phyloP scores from a whole-genome alignment of 2,888 invertebrate species.

The Leptinotarsa tumamoca region DNA sequence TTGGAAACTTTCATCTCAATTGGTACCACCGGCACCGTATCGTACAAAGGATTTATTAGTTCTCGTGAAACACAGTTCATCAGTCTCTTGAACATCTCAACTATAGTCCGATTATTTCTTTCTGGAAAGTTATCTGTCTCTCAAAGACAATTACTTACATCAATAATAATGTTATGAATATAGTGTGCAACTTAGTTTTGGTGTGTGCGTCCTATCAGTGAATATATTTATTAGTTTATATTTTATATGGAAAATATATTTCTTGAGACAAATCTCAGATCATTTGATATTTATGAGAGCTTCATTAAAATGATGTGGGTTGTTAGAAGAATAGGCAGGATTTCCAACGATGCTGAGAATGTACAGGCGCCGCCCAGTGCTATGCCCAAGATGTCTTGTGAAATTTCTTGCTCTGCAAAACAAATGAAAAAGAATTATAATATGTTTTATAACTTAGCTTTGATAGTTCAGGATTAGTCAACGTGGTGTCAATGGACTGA shows the following conservation, averaged over 20 bases:
- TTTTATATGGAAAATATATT: constrained; percentile 46
- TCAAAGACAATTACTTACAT: background rate
- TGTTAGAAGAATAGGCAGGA: constrained; percentile 15
- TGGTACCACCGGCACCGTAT: too few relatives aligned
- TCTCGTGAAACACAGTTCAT: too few relatives aligned
- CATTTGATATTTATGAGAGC: constrained; percentile 49
- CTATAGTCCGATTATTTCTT: background rate
- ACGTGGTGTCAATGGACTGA: too few relatives aligned
- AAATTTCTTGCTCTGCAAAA: constrained; percentile 41
- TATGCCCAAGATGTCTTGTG: constrained; percentile 39
- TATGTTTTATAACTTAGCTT: too few relatives aligned
- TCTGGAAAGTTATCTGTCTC: background rate
- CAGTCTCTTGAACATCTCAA: background rate
- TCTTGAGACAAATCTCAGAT: constrained; percentile 45
- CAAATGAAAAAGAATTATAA: too few relatives aligned
- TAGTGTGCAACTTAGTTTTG: constrained; percentile 51
- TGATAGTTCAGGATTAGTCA: too few relatives aligned
- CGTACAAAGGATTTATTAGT: too few relatives aligned
- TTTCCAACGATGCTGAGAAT: constrained; percentile 13
- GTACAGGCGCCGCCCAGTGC: constrained; percentile 26
- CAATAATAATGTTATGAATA: constrained; percentile 46
- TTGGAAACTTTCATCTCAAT: too few relatives aligned
- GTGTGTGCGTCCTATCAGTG: constrained; percentile 63
- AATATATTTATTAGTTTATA: constrained; percentile 47
- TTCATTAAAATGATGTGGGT: constrained; percentile 36